Evolutionary conservation across 2,888 invertebrate genomes (phyloP), one percentile per base, ranked within the genome.

Genomic region (Acanthosepion lycidas): DNA sequence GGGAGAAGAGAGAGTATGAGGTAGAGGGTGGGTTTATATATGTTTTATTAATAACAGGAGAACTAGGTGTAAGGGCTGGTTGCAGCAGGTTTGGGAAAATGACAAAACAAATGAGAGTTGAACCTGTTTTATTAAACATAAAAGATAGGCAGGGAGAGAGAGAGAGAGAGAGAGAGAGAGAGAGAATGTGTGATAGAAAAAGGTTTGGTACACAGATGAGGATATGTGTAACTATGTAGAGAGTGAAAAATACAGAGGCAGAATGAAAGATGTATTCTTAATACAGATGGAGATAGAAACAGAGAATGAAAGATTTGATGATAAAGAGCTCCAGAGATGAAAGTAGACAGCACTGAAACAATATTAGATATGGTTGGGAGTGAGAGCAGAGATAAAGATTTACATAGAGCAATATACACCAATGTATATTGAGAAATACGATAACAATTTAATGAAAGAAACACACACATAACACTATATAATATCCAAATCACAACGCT

Each of bases 121-220:
- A 78, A 78, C 78, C n/a, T 78, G 78, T 78, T 78, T 78, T 78
- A 78, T 78, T 78, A 78, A 78, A 78, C n/a, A n/a, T 28, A n/a
- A 78, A 20, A 55, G 55, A 55, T 15, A 55, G 20, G 2, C 18
- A 55, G 18, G 9, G 91, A 6, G 91, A 91, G 91, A 15, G 91
- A 91, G 91, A 91, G n/a, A n/a, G n/a, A n/a, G n/a, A n/a, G n/a
- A n/a, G 91, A 91, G 91, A 91, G 91, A 91, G 91, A 91, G 91
- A 9, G 91, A 9, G 23, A 9, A 20, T 9, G 33, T 15, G 91
- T n/a, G 91, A 33, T 9, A 91, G 91, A 91, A 4, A 51, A 15
- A 33, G 33, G 33, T 6, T 6, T 20, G 42, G n/a, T 18, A 91
- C 28, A n/a, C 28, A 48, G 23, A 20, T 42, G 28, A 3, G 48